Evolutionary conservation across 2,888 invertebrate species (phyloP).

Genomic region (Bimastos eiseni): DNA sequence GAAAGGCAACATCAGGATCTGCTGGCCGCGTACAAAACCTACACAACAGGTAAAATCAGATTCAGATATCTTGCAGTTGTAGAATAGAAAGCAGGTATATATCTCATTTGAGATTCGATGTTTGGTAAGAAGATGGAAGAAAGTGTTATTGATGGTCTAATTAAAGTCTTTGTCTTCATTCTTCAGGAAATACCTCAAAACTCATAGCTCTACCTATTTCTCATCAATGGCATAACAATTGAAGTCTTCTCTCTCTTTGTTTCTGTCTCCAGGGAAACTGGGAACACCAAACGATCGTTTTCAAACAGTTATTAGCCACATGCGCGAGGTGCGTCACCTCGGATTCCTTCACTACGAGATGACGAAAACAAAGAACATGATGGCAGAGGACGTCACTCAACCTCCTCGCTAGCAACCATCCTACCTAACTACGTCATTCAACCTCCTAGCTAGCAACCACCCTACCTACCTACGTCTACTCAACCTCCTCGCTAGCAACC

Average conservation of each 20-base stretch:
- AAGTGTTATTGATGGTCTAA: too few relatives aligned
- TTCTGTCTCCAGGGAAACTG: slow-evolving; percentile 39
- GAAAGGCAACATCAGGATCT: slow-evolving; percentile 28
- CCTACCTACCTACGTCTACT: too few relatives aligned
- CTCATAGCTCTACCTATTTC: too few relatives aligned
- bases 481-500: too few relatives aligned
- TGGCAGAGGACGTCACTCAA: slow-evolving; percentile 34
- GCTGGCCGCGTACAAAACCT: slow-evolving; percentile 38
- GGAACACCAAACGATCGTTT: slow-evolving; percentile 43
- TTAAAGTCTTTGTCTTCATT: too few relatives aligned
- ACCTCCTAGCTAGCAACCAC: neutral
- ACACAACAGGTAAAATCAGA: slow-evolving; percentile 35
- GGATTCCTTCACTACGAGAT: slow-evolving; percentile 44
- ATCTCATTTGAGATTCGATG: too few relatives aligned
- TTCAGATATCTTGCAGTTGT: neutral
- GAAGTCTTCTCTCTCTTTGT: neutral
- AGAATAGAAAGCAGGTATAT: too few relatives aligned
- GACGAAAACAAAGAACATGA: slow-evolving; percentile 39
- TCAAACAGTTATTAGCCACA: slow-evolving; percentile 37
- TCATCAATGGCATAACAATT: too few relatives aligned
- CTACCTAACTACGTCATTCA: neutral
- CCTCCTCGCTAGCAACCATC: slow-evolving; percentile 13
- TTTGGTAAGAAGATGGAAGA: too few relatives aligned
- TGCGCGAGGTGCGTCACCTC: slow-evolving; percentile 40
- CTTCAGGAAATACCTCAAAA: too few relatives aligned